These are phyloP conservation scores for Amphiprion ocellaris DNA, from an alignment of 2,113 vertebrate species.

Conservation along the genomic window DNA sequence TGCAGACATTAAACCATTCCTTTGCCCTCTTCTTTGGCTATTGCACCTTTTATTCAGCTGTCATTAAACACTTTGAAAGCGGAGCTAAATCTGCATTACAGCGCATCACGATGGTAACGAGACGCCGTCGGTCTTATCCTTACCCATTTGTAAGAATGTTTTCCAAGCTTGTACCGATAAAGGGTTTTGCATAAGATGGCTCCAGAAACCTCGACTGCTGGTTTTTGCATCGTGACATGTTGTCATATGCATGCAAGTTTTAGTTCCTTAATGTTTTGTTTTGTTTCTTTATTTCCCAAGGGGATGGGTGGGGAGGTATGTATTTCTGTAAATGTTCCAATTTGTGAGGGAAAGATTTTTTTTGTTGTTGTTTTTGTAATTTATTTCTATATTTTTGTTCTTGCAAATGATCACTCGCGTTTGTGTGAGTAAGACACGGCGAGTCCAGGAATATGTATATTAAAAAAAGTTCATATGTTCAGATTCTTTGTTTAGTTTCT, in stretches of 20 bases:
- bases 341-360: constrained; percentile 53
- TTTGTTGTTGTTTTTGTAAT: constrained; percentile 68
- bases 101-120: constrained; percentile 16
- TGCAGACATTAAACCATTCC: constrained; percentile 30
- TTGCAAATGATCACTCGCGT: constrained; percentile 78
- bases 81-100: constrained; percentile 34
- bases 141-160: constrained; percentile 63
- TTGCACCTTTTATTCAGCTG: constrained; percentile 48
- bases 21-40: constrained; percentile 35
- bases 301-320: constrained; percentile 28
- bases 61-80: constrained; percentile 54
- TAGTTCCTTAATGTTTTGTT: constrained; percentile 9
- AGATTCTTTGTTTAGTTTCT: constrained; percentile 88
- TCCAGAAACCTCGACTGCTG: constrained; percentile 58
- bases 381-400: constrained; percentile 76
- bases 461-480: constrained; percentile 80
- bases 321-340: constrained; percentile 50
- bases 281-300: constrained; percentile 39
- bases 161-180: constrained; percentile 51
- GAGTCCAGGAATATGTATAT: constrained; percentile 70
- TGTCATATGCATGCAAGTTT: constrained; percentile 57
- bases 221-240: constrained; percentile 52
- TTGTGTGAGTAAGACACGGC: constrained; percentile 77
- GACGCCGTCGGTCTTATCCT: constrained; percentile 43
- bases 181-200: constrained; percentile 54